Percentiles rank a stretch among this genome's conserved stretches.
Evolutionary conservation across 2,113 vertebrate genomes (phyloP).

Genomic region (Tylochromis polylepis): DNA sequence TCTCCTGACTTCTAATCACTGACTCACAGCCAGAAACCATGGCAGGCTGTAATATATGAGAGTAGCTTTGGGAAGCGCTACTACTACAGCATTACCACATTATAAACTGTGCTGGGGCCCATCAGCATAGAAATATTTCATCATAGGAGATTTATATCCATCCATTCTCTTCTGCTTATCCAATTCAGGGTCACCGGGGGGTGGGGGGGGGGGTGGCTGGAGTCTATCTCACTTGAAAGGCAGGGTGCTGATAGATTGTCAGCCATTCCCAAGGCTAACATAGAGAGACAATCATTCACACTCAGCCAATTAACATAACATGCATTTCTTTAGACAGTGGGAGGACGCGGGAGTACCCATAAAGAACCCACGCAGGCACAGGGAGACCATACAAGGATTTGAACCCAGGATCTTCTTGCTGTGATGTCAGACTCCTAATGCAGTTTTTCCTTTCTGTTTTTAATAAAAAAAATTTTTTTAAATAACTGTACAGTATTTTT

Average conservation of each 20-base stretch:
- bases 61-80: not conserved
- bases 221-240: not conserved
- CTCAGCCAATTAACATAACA: not conserved
- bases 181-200: not conserved
- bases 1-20: not conserved
- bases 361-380: not conserved
- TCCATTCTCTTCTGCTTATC: not conserved
- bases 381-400: not conserved
- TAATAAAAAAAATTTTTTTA: too few species aligned
- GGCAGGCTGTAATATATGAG: not conserved
- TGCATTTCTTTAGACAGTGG: not conserved
- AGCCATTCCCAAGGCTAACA: not conserved
- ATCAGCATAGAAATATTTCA: not conserved
- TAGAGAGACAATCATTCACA: not conserved
- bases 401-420: not conserved
- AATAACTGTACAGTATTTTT: not conserved
- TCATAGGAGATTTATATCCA: not conserved
- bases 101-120: not conserved
- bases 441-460: not conserved
- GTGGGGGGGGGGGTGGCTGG: too few species aligned
- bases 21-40: not conserved
- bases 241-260: not conserved
- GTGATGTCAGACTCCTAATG: not conserved
- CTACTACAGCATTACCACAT: not conserved
- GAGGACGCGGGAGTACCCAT: not conserved